Conservation (phyloP, 2,888 invertebrate genomes). For the Abrostola triplasia region DNA sequence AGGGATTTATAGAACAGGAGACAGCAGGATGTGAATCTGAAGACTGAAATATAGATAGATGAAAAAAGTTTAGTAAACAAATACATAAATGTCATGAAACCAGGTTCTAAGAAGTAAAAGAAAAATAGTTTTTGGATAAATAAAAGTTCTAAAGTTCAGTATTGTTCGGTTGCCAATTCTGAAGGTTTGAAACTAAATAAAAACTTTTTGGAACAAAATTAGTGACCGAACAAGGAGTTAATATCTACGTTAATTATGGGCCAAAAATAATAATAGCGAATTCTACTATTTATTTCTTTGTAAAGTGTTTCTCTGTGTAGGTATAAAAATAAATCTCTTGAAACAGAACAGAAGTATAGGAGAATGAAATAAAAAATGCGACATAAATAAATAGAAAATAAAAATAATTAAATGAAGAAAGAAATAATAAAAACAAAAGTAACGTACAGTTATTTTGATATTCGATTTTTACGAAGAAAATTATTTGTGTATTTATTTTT, state of each 20-base stretch:
- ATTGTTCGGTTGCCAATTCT: conserved; percentile 80
- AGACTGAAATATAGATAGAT: conserved; percentile 56
- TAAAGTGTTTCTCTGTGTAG: conserved; percentile 88
- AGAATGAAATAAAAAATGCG: conserved; percentile 72
- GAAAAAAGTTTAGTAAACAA: conserved; percentile 47
- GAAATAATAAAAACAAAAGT: conserved; percentile 63
- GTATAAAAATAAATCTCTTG: conserved; percentile 77
- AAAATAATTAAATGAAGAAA: conserved; percentile 67
- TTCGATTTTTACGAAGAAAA: conserved; percentile 69
- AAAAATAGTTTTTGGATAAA: conserved; percentile 72
- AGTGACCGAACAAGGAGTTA: conserved; percentile 77
- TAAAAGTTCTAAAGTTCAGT: conserved; percentile 70
- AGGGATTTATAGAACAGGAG: conserved; percentile 49
- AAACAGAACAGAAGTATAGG: conserved; percentile 82
- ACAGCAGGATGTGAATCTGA: conserved; percentile 46
- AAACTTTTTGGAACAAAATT: conserved; percentile 61
- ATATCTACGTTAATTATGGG: conserved; percentile 81
- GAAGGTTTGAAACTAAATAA: conserved; percentile 8
- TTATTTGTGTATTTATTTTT: conserved; percentile 67
- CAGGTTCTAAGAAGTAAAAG: conserved; percentile 71
- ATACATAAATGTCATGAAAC: conserved; percentile 79
- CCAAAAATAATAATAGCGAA: conserved; percentile 82
- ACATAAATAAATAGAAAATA: conserved; percentile 65
- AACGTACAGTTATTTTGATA: conserved; percentile 66
- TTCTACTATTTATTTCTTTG: conserved; percentile 79